Evolutionary conservation across 2,888 invertebrate genomes (phyloP), one percentile per base, ranked within the genome.

Genomic region (Lithophane semibrunnea): DNA sequence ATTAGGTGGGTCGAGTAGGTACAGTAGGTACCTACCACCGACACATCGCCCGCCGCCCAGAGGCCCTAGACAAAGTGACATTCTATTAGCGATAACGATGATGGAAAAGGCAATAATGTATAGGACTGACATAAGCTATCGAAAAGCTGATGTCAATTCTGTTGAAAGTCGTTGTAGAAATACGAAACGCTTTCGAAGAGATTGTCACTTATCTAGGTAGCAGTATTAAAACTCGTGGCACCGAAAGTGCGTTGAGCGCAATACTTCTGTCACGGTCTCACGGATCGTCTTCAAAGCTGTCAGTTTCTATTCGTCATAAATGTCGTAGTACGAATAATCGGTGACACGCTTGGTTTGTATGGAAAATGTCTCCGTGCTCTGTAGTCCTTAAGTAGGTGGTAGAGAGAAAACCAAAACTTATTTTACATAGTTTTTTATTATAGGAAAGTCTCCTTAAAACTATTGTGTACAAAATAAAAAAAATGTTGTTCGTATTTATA

Each of bases 371-470:
- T 18, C 24, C 12, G 24, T 24, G 24, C 24, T 58, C 56, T 56
- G n/a, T 56, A n/a, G n/a, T 56, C 18, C 5, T 5, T 56, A 24
- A 2, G 8, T 29, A 29, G 8, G 60, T 18, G 18, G 8, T 52
- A 52, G 29, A 63, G 56, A 67, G 66, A 65, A 71, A 37, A 64
- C 12, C 29, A n/a, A 70, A 64, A 63, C 42, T n/a, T 77, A 79
- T 77, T 80, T 84, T 68, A 84, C 82, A 86, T 67, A 82, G 76
- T 83, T 81, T 80, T 88, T 89, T 89, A 89, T 85, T 89, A 88
- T 89, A 91, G 90, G 92, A 92, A 92, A 90, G 79, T 85, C 80
- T 88, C 86, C 91, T 90, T 89, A 90, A 88, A 86, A 88, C 80
- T 85, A 87, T 56, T 85, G 85, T 84, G 82, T 84, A 88, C 81